Evolutionary conservation across 2,888 invertebrate genomes (phyloP).

Genomic region (Pristionchus entomophagus): DNA sequence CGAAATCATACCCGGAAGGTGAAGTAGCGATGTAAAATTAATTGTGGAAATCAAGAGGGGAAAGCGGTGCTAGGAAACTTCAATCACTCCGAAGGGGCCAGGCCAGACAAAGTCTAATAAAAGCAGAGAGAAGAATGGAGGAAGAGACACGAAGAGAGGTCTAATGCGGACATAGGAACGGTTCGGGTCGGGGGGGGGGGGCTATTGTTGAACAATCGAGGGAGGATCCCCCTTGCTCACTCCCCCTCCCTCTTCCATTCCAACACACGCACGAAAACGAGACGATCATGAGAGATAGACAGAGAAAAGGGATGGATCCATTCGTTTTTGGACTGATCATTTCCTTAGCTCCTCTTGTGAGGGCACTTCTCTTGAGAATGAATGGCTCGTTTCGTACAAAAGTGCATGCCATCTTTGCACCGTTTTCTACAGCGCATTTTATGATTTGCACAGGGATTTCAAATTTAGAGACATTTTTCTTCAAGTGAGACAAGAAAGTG

Average conservation of each 20-base stretch:
- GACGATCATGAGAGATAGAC: neutral
- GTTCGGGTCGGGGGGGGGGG: too few species aligned
- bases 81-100: neutral
- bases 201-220: conserved; percentile 4
- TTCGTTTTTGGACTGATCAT: neutral
- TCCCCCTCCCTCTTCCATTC: neutral
- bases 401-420: neutral
- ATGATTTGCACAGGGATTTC: neutral
- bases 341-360: neutral
- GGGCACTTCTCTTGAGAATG: neutral
- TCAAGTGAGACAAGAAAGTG: neutral
- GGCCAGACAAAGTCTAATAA: conserved; percentile 19
- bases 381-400: neutral
- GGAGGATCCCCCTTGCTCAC: neutral
- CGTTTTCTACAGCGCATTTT: neutral
- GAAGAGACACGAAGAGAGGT: neutral
- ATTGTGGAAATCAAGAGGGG: too few species aligned
- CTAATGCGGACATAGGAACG: neutral
- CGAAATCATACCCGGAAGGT: neutral
- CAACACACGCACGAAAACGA: neutral
- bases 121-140: neutral
- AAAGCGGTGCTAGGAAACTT: neutral
- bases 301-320: neutral
- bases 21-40: neutral
- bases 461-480: neutral